phyloP scores from a whole-genome alignment of 2,888 invertebrate genomes.

The Lithophane leautieri region DNA sequence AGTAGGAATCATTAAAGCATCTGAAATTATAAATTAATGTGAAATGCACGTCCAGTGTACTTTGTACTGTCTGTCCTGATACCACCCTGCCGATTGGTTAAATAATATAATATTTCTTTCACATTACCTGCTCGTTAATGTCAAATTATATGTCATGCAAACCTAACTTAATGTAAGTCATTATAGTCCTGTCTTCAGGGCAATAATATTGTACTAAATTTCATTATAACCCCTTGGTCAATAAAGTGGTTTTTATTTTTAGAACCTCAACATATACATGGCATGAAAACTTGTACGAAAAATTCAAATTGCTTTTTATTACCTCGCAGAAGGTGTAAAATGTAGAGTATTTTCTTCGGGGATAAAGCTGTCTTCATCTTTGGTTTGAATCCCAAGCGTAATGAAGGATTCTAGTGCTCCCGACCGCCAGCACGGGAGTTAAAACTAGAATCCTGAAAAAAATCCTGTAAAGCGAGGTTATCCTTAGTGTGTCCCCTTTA shows the following conservation, averaged over 20 bases:
- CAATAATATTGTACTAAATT: background rate
- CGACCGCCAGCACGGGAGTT: background rate
- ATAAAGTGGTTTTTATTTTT: no score
- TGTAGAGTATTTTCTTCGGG: background rate
- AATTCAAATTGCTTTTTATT: background rate
- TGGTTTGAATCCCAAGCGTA: no score
- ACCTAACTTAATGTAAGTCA: background rate
- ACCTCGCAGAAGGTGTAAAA: background rate
- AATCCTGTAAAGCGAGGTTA: background rate
- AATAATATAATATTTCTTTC: background rate
- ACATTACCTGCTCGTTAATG: background rate
- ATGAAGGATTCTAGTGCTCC: background rate
- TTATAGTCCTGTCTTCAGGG: background rate
- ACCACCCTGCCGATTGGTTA: background rate
- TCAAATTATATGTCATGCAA: background rate
- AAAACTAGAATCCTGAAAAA: background rate
- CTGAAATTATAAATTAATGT: slow-evolving; percentile 44
- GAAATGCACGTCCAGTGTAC: background rate
- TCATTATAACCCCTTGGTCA: background rate
- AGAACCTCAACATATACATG: background rate
- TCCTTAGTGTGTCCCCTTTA: background rate
- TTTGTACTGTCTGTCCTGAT: background rate
- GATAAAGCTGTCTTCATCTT: no score
- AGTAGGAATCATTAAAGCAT: slow-evolving; percentile 66
- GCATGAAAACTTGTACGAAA: background rate